These are phyloP conservation scores for Drosophila ercepeae DNA, from an alignment of 1,140 invertebrate species.

Conservation along the genomic window DNA sequence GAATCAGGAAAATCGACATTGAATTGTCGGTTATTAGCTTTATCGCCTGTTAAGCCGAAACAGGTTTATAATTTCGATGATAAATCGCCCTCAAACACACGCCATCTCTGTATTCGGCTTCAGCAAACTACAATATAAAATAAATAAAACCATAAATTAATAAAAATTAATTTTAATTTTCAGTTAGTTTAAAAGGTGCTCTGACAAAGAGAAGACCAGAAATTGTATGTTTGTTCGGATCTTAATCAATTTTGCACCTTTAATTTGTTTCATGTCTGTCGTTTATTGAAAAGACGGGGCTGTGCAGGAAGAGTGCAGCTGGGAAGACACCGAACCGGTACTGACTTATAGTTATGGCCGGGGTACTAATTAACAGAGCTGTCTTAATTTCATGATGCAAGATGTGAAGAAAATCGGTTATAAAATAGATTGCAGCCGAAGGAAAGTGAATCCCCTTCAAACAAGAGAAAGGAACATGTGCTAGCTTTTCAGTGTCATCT, in stretches of 20 bases:
- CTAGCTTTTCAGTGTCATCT: too few relatives aligned
- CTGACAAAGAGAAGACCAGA: constrained; percentile 11
- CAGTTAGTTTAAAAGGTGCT: constrained; percentile 20
- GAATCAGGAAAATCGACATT: constrained; percentile 44
- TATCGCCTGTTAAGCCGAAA: constrained; percentile 26
- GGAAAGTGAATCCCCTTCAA: neutral
- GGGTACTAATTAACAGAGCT: constrained; percentile 43
- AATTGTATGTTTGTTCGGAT: constrained; percentile 36
- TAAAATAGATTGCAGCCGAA: constrained; percentile 7
- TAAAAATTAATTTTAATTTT: constrained; percentile 29
- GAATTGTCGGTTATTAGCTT: constrained; percentile 24
- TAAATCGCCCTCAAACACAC: constrained; percentile 8
- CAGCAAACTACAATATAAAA: constrained; percentile 11
- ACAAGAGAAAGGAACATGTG: neutral
- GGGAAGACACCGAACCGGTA: constrained; percentile 24
- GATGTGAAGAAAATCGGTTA: neutral
- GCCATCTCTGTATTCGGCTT: neutral
- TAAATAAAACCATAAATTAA: constrained; percentile 38
- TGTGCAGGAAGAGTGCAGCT: constrained; percentile 15
- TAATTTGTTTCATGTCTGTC: constrained; percentile 35
- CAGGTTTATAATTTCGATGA: constrained; percentile 36
- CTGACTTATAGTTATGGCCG: constrained; percentile 10
- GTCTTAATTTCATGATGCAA: constrained; percentile 58
- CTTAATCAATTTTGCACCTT: constrained; percentile 71
- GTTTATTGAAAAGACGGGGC: neutral